Conservation (phyloP, 2,797 vertebrate species). For the Pogoniulus pusillus region DNA sequence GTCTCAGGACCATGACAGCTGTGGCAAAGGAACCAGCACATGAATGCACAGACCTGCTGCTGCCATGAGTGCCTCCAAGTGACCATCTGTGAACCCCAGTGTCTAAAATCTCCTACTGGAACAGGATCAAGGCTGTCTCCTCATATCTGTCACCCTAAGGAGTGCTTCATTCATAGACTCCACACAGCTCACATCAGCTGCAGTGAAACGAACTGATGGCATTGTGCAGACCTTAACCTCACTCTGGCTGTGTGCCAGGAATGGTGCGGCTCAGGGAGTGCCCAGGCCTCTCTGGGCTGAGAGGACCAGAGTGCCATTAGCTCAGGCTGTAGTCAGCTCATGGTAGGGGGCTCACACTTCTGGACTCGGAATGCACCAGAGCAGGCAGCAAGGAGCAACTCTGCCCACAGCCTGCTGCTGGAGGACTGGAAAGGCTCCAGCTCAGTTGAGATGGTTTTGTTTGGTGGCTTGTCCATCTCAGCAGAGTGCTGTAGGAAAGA, state of each 20-base stretch:
- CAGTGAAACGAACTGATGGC: not conserved
- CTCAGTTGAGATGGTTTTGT: not conserved
- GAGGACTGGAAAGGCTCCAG: not conserved
- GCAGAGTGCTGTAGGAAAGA: not conserved
- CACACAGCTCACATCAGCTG: fast-evolving
- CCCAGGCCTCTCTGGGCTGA: not conserved
- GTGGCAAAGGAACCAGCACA: not conserved
- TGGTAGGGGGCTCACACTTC: not conserved
- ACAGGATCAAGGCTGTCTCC: not conserved
- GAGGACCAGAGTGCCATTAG: not conserved
- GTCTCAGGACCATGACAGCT: fast-evolving
- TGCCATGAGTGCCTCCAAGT: not conserved
- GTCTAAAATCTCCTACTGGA: not conserved
- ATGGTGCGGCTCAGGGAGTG: not conserved
- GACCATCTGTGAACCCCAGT: not conserved
- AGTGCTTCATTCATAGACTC: not conserved
- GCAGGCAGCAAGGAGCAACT: not conserved
- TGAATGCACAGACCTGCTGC: not conserved
- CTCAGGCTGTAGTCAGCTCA: not conserved
- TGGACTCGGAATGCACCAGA: not conserved
- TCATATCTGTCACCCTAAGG: not conserved
- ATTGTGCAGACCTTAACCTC: not conserved
- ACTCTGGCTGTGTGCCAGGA: not conserved
- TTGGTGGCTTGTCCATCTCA: not conserved
- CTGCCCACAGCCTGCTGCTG: not conserved